These are phyloP conservation scores for Rhizomys pruinosus DNA, from an alignment of 2,113 vertebrate species.

Conservation along the genomic window DNA sequence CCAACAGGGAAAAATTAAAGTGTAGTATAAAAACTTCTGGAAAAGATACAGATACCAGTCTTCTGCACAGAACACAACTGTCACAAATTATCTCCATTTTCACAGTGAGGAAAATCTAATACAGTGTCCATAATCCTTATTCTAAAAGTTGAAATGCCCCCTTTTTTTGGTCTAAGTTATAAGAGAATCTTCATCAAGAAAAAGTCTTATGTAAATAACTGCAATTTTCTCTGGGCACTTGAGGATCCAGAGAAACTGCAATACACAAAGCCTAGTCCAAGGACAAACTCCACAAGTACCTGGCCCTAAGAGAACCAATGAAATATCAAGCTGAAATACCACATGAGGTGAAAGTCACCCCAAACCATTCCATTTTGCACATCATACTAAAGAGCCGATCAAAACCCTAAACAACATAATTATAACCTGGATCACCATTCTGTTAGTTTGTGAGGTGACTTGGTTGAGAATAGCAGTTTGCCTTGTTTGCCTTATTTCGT, in stretches of 20 bases:
- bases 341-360: background rate
- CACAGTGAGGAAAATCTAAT: background rate
- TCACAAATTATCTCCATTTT: background rate
- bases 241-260: background rate
- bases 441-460: background rate
- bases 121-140: background rate
- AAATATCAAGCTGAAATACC: background rate
- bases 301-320: background rate
- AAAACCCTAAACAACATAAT: constrained; percentile 5
- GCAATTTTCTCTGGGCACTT: background rate
- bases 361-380: background rate
- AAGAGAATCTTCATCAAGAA: background rate
- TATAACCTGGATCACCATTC: background rate
- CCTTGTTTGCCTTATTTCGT: background rate
- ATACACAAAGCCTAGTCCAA: background rate
- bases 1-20: background rate
- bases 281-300: background rate
- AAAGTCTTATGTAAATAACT: background rate
- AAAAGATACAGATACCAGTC: accelerated
- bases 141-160: background rate
- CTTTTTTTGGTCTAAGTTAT: background rate
- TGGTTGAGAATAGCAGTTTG: background rate
- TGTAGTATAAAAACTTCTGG: background rate
- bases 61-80: background rate
- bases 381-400: background rate